Evolutionary conservation across 2,888 invertebrate genomes (phyloP).

Genomic region (Ectemnius cavifrons): DNA sequence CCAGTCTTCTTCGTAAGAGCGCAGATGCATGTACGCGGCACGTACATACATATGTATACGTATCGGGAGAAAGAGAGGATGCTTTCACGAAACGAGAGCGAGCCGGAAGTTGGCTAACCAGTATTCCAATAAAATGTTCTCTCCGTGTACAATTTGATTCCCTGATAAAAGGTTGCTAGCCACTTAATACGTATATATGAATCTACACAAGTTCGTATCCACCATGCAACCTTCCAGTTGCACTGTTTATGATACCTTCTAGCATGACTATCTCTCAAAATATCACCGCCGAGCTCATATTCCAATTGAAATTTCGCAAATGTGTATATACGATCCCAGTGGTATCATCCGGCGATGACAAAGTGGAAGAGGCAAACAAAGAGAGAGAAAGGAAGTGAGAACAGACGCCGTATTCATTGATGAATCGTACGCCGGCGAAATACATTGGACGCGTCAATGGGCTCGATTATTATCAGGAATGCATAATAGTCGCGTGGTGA

Average conservation of each 20-base stretch:
- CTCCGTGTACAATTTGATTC: constrained; percentile 34
- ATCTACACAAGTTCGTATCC: not conserved
- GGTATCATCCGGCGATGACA: no score
- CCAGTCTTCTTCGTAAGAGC: not conserved
- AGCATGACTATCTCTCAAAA: not conserved
- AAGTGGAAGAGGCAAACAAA: no score
- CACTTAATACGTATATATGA: constrained; percentile 1
- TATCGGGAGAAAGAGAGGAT: constrained; percentile 9
- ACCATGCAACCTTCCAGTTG: not conserved
- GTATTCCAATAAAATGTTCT: constrained; percentile 51
- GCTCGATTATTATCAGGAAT: constrained; percentile 32
- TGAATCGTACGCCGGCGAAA: not conserved
- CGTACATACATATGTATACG: not conserved
- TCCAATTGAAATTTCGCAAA: no score
- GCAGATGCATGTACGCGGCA: not conserved
- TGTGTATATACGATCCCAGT: no score
- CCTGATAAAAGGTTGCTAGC: constrained; percentile 29
- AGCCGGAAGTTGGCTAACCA: constrained; percentile 59
- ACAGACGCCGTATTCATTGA: not conserved
- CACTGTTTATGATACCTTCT: constrained; percentile 4
- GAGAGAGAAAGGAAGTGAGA: no score
- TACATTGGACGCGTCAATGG: not conserved
- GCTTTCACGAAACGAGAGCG: constrained; percentile 58
- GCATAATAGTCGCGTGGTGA: constrained; percentile 16
- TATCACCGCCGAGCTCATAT: not conserved